Percentiles rank a stretch among this genome's conserved stretches.
These are phyloP conservation scores for Hyles euphorbiae DNA, from an alignment of 1,140 invertebrate species.

Conservation along the genomic window DNA sequence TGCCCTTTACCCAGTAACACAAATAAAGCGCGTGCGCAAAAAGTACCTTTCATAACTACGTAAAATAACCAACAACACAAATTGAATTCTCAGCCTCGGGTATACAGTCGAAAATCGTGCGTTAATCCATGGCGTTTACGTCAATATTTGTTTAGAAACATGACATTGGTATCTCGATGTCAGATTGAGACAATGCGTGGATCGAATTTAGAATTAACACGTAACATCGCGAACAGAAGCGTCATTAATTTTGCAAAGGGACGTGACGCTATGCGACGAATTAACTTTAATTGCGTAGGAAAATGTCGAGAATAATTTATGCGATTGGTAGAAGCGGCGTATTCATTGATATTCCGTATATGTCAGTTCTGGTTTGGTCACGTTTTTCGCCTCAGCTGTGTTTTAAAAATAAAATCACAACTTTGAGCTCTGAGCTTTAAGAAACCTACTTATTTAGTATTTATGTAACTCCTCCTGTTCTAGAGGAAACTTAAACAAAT, in stretches of 20 bases:
- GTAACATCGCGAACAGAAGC: slow-evolving; percentile 7
- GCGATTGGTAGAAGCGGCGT: too few species aligned
- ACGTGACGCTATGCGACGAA: slow-evolving; percentile 6
- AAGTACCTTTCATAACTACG: slow-evolving; percentile 29
- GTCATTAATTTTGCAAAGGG: slow-evolving; percentile 7
- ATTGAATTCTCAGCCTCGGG: not conserved
- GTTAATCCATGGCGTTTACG: slow-evolving; percentile 22
- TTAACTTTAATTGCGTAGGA: not conserved
- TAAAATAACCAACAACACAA: slow-evolving; percentile 19
- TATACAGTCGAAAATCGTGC: slow-evolving; percentile 22
- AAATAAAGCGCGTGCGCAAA: slow-evolving; percentile 47
- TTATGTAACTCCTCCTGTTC: too few species aligned
- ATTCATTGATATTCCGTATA: too few species aligned
- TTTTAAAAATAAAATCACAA: too few species aligned
- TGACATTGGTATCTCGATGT: slow-evolving; percentile 52
- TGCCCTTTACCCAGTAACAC: slow-evolving; percentile 69
- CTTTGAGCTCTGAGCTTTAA: too few species aligned
- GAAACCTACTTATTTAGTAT: too few species aligned
- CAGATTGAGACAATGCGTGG: slow-evolving; percentile 52
- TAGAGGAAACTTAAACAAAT: too few species aligned
- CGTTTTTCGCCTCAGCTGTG: too few species aligned
- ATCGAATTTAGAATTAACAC: slow-evolving; percentile 44
- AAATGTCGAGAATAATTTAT: too few species aligned
- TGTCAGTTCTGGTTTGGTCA: too few species aligned
- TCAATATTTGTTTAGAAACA: slow-evolving; percentile 47